Evolutionary conservation across 1,140 invertebrate genomes (phyloP).

Genomic region (Alviniconcha marisindica): DNA sequence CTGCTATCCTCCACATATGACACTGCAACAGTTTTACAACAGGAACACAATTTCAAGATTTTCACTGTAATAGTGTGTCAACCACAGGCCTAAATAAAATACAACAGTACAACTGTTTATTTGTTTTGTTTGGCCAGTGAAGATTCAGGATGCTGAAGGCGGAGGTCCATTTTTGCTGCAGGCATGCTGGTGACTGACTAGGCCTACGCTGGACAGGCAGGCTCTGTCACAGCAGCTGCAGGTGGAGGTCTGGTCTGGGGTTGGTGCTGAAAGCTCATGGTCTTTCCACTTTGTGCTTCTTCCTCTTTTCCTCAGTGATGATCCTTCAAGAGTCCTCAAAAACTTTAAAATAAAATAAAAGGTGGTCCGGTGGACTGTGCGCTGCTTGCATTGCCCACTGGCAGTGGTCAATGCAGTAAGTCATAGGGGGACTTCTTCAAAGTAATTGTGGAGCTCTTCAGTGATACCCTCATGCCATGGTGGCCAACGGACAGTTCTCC

Average conservation of each 20-base stretch:
- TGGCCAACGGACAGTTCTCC: conserved; percentile 33
- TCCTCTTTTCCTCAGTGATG: not conserved
- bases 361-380: conserved; percentile 4
- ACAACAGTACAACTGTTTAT: no score
- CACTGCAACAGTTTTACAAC: not conserved
- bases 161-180: no score
- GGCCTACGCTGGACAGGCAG: conserved; percentile 26
- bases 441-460: not conserved
- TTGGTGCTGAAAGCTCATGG: not conserved
- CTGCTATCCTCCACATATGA: not conserved
- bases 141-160: no score
- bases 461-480: conserved; percentile 15
- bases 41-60: not conserved
- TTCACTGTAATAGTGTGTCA: not conserved
- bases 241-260: conserved; percentile 18
- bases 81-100: no score
- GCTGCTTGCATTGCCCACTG: not conserved
- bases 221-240: conserved; percentile 8
- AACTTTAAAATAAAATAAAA: not conserved
- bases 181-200: conserved; percentile 23
- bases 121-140: no score
- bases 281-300: not conserved
- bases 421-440: conserved; percentile 25
- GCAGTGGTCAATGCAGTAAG: not conserved
- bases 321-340: not conserved